A percentile compares a stretch with the other conserved stretches of the same genome.
phyloP scores from a whole-genome alignment of 2,888 invertebrate species.

The Hirtodrosophila cameraria region DNA sequence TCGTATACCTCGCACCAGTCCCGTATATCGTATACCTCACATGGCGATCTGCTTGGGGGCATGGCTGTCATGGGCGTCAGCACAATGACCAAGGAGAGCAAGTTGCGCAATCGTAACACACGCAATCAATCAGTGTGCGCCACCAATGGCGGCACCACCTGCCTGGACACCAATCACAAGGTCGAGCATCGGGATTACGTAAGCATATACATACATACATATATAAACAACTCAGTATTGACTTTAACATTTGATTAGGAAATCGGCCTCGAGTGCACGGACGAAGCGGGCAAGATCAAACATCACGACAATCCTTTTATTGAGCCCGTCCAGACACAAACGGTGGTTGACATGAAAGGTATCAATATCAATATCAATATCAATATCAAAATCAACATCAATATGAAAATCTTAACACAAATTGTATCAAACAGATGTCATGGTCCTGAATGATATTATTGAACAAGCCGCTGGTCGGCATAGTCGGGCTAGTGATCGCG shows the following conservation, averaged over 20 bases:
- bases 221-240: neutral
- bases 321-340: slow-evolving; percentile 93
- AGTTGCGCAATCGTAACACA: slow-evolving; percentile 90
- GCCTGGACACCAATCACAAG: slow-evolving; percentile 87
- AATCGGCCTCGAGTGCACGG: slow-evolving; percentile 90
- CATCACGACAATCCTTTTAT: slow-evolving; percentile 96
- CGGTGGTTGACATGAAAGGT: slow-evolving; percentile 98
- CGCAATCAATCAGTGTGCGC: slow-evolving; percentile 89
- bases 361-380: too few species aligned
- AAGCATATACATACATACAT: slow-evolving; percentile 74
- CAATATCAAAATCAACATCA: too few species aligned
- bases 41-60: slow-evolving; percentile 94
- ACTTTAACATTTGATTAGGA: slow-evolving; percentile 86
- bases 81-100: slow-evolving; percentile 91
- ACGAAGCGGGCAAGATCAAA: slow-evolving; percentile 93
- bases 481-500: slow-evolving; percentile 93
- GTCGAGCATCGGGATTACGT: slow-evolving; percentile 89
- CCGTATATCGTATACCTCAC: slow-evolving; percentile 96
- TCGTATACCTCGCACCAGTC: slow-evolving; percentile 98
- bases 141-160: slow-evolving; percentile 85
- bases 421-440: slow-evolving; percentile 96
- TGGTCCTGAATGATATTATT: slow-evolving; percentile 98
- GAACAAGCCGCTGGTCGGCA: slow-evolving; percentile 96
- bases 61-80: slow-evolving; percentile 85
- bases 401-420: too few species aligned